Percentiles rank a stretch among this genome's conserved stretches.
Evolutionary conservation across 2,888 invertebrate genomes (phyloP).

Genomic region (Cheilosia scutellata): DNA sequence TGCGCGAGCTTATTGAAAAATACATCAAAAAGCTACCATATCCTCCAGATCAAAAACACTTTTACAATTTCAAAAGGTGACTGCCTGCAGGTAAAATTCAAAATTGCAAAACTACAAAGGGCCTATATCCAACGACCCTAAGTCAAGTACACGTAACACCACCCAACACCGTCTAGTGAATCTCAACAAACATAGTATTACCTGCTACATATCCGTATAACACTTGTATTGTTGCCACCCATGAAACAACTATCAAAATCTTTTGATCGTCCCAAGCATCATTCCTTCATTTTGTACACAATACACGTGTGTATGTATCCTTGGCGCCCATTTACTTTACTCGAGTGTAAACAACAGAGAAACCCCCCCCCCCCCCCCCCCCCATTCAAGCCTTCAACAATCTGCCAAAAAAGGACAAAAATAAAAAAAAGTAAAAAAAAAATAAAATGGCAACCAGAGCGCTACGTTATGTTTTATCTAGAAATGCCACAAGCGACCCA

Average conservation of each 20-base stretch:
- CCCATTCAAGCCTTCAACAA: conserved; percentile 46
- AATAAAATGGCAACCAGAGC: conserved; percentile 39
- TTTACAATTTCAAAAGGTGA: conserved; percentile 52
- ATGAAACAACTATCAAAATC: conserved; percentile 61
- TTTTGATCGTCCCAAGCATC: conserved; percentile 72
- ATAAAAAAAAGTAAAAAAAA: background rate
- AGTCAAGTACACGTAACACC: conserved; percentile 9
- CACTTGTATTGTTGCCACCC: conserved; percentile 35
- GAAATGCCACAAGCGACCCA: conserved; percentile 55
- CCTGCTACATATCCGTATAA: background rate
- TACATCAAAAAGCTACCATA: conserved; percentile 14
- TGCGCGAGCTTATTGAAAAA: conserved; percentile 29
- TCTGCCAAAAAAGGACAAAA: conserved; percentile 40
- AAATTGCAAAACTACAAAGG: conserved; percentile 60
- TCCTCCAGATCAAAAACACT: conserved; percentile 42
- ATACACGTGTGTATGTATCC: conserved; percentile 16
- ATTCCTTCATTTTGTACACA: conserved; percentile 37
- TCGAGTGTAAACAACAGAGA: conserved; percentile 28
- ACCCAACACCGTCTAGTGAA: conserved; percentile 2
- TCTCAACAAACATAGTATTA: conserved; percentile 13
- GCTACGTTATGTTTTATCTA: conserved; percentile 52
- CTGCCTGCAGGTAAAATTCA: conserved; percentile 31
- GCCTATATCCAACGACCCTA: conserved; percentile 19
- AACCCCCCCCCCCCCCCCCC: background rate
- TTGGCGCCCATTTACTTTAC: conserved; percentile 23